phyloP scores from a whole-genome alignment of 2,113 vertebrate genomes.

The Caranx ignobilis region DNA sequence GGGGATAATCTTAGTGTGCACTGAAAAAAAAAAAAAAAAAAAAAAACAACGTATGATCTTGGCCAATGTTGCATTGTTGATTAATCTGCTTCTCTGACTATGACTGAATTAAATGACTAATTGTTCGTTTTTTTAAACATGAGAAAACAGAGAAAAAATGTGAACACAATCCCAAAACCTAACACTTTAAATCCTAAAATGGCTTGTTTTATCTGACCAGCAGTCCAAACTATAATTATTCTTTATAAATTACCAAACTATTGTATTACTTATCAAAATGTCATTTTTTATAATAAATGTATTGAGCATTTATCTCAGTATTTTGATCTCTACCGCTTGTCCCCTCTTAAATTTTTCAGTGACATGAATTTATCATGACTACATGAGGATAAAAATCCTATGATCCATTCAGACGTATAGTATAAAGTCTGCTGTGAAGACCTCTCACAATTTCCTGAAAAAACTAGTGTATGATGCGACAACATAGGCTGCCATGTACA shows the following conservation, averaged over 20 bases:
- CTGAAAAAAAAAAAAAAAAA: not conserved
- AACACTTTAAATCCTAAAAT: too few species aligned
- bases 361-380: not conserved
- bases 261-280: not conserved
- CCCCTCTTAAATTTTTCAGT: not conserved
- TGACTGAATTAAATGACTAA: not conserved
- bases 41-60: too few species aligned
- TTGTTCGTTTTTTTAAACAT: not conserved
- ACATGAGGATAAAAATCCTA: not conserved
- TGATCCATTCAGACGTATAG: constrained; percentile 1
- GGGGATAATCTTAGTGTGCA: not conserved
- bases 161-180: too few species aligned
- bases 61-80: not conserved
- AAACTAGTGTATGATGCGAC: constrained; percentile 15
- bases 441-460: constrained; percentile 17
- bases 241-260: not conserved
- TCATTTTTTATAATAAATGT: too few species aligned
- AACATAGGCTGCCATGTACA: not conserved
- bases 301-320: not conserved
- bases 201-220: too few species aligned
- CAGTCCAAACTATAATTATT: too few species aligned
- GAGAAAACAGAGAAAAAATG: too few species aligned
- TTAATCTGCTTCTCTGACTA: too few species aligned
- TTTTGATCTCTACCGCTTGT: not conserved
- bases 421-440: constrained; percentile 11